A percentile compares a stretch with the other conserved stretches of the same genome.
Conservation (phyloP, 2,888 invertebrate genomes). For the Drosophila austrosaltans region DNA sequence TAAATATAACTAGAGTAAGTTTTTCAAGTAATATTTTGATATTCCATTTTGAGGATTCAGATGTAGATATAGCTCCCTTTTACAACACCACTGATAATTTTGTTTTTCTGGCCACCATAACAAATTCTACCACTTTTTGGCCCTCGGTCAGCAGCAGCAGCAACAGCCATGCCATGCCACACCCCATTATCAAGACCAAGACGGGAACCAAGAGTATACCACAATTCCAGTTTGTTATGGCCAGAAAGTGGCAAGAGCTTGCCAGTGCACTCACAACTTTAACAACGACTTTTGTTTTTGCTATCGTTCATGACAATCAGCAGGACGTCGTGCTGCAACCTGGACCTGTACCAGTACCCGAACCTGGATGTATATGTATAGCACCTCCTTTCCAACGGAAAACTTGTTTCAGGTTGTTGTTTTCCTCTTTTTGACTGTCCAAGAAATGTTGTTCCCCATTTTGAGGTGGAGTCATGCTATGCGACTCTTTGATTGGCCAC, state of each 20-base stretch:
- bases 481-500: constrained; percentile 64
- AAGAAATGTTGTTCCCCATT: constrained; percentile 64
- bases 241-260: constrained; percentile 50
- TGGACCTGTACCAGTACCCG: constrained; percentile 42
- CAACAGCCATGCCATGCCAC: constrained; percentile 44
- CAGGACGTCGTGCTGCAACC: constrained; percentile 63
- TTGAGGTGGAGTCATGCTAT: constrained; percentile 73
- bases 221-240: constrained; percentile 29
- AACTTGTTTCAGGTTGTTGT: constrained; percentile 4
- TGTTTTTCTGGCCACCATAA: constrained; percentile 61
- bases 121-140: constrained; percentile 72
- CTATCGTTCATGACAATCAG: constrained; percentile 70
- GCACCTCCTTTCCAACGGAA: constrained; percentile 30
- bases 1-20: too few relatives aligned
- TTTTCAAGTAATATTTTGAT: too few relatives aligned
- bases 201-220: constrained; percentile 5
- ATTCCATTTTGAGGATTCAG: too few relatives aligned
- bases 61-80: neutral
- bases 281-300: constrained; percentile 40
- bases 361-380: constrained; percentile 13
- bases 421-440: constrained; percentile 33
- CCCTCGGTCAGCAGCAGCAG: constrained; percentile 32
- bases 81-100: constrained; percentile 32
- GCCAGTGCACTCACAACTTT: constrained; percentile 54
- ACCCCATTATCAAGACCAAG: constrained; percentile 34